phyloP scores from a whole-genome alignment of 2,797 vertebrate species.

The Emydoidea blandingii region DNA sequence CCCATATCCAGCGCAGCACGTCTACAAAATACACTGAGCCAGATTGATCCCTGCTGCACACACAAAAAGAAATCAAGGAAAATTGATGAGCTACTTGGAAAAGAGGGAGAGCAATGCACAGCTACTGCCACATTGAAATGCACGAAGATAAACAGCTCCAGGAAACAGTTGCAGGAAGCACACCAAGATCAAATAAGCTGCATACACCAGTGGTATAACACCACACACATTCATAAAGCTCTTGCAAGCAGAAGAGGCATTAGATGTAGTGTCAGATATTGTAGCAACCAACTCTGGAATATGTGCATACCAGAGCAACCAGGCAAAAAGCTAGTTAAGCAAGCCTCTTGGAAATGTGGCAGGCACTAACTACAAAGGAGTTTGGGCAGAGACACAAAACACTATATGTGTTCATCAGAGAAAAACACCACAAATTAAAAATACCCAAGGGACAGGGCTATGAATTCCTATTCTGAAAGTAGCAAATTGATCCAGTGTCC shows the following conservation, averaged over 20 bases:
- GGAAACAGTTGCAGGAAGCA: not conserved
- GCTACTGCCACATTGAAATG: not conserved
- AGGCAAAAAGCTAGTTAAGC: not conserved
- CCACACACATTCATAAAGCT: not conserved
- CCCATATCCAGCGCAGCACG: not conserved
- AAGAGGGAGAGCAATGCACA: not conserved
- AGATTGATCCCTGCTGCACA: not conserved
- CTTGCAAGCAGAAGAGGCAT: not conserved
- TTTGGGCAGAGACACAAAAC: not conserved
- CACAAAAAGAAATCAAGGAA: not conserved
- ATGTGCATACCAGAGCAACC: not conserved
- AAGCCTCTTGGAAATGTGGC: not conserved
- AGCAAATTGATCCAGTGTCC: not conserved
- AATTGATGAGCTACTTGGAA: not conserved
- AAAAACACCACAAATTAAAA: not conserved
- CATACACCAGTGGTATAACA: not conserved
- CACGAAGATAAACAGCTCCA: not conserved
- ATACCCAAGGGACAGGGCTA: not conserved
- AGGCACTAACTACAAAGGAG: fast-evolving
- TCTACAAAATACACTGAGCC: not conserved
- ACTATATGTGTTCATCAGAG: not conserved
- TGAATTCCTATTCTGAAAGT: not conserved
- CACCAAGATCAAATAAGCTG: not conserved
- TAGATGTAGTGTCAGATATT: not conserved
- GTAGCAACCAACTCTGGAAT: not conserved